Evolutionary conservation across 2,113 vertebrate species (phyloP).

Genomic region (Archilochus colubris): DNA sequence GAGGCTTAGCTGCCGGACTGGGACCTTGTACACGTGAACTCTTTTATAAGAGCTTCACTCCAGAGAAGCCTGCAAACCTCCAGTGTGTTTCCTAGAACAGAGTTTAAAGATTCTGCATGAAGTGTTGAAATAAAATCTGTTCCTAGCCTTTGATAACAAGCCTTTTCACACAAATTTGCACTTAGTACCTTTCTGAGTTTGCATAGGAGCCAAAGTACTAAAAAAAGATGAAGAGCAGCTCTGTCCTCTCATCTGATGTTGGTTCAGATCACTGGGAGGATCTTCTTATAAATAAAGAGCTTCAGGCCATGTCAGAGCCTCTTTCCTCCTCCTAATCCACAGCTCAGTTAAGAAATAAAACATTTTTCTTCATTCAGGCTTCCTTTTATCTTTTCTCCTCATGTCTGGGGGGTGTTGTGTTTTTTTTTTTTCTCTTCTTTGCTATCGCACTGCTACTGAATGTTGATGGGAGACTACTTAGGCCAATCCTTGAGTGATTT

Average conservation of each 20-base stretch:
- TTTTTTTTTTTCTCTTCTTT: not conserved
- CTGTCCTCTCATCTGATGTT: not conserved
- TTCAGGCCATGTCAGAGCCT: conserved; percentile 25
- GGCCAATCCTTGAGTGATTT: not conserved
- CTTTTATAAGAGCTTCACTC: not conserved
- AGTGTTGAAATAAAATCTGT: not conserved
- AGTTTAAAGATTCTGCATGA: not conserved
- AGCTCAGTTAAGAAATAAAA: conserved; percentile 46
- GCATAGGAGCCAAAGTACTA: not conserved
- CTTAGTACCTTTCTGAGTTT: not conserved
- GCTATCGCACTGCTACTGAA: not conserved
- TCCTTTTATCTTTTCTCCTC: conserved; percentile 45
- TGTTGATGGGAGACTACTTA: conserved; percentile 29
- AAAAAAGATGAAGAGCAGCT: not conserved
- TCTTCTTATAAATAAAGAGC: conserved; percentile 38
- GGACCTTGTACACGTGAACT: not conserved
- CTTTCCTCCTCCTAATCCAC: not conserved
- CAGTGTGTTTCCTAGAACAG: not conserved
- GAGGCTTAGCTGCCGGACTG: not conserved
- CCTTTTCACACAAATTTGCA: not conserved
- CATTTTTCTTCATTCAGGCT: conserved; percentile 28
- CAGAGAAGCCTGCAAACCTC: not conserved
- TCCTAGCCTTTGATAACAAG: not conserved
- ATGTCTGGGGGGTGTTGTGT: not conserved
- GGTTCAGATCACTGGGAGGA: conserved; percentile 26